Evolutionary conservation across 2,113 vertebrate genomes (phyloP).

Genomic region (Plecturocebus donacophilus): DNA sequence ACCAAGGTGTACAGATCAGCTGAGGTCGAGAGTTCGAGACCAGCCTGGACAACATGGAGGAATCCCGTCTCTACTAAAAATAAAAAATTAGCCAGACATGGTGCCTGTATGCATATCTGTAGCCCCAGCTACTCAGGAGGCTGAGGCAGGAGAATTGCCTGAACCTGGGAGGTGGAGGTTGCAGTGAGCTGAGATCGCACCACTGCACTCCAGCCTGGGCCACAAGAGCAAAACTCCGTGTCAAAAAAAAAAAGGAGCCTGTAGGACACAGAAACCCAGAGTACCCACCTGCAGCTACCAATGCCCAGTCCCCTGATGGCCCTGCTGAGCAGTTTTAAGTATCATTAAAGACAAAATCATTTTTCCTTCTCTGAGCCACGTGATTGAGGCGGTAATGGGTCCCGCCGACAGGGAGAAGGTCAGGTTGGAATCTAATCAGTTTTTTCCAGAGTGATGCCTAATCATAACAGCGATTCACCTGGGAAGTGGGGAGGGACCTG

Average conservation of each 20-base stretch:
- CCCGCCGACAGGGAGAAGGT: constrained; percentile 68
- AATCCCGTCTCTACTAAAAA: too few relatives aligned
- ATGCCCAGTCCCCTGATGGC: background rate
- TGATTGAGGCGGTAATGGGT: constrained; percentile 73
- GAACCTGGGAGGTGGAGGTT: too few relatives aligned
- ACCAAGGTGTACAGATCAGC: too few relatives aligned
- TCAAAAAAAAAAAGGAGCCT: background rate
- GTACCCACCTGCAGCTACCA: background rate
- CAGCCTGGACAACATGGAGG: too few relatives aligned
- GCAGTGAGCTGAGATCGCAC: too few relatives aligned
- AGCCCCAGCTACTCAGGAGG: too few relatives aligned
- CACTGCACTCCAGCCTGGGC: too few relatives aligned
- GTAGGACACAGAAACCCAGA: background rate
- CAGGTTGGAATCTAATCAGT: constrained; percentile 79
- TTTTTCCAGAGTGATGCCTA: constrained; percentile 64
- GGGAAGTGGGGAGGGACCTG: background rate
- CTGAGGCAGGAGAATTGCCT: too few relatives aligned
- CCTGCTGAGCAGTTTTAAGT: background rate
- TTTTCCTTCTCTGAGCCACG: constrained; percentile 15
- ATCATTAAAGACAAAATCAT: constrained; percentile 61
- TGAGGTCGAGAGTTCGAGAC: too few relatives aligned
- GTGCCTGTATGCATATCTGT: too few relatives aligned
- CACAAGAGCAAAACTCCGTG: too few relatives aligned
- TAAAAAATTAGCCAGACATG: too few relatives aligned
- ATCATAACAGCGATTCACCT: constrained; percentile 13